phyloP scores from a whole-genome alignment of 2,113 vertebrate species.

The Bubalus kerabau region DNA sequence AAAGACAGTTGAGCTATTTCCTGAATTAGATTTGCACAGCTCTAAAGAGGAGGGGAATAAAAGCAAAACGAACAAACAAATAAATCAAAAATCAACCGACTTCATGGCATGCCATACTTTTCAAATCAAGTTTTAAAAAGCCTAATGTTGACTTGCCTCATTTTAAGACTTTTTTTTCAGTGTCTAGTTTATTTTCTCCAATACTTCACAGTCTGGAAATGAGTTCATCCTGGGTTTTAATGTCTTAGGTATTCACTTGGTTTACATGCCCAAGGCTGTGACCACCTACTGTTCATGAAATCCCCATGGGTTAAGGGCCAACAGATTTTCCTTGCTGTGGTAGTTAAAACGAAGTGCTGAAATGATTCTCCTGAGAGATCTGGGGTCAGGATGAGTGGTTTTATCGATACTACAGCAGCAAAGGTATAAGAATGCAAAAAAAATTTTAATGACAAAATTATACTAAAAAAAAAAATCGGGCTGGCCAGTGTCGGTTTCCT shows the following conservation, averaged over 20 bases:
- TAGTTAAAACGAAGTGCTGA: background rate
- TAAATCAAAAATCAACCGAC: background rate
- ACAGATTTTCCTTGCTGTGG: background rate
- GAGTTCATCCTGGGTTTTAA: background rate
- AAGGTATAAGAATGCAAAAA: background rate
- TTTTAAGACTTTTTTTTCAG: background rate
- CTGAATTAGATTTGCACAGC: constrained; percentile 58
- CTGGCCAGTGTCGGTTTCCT: background rate
- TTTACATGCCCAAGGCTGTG: background rate
- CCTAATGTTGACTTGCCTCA: background rate
- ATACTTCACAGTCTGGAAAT: background rate
- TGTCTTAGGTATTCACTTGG: background rate
- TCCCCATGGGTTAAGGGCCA: background rate
- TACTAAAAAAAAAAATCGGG: background rate
- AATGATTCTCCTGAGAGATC: background rate
- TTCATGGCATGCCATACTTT: background rate
- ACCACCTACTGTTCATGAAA: background rate
- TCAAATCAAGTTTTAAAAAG: background rate
- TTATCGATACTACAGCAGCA: background rate
- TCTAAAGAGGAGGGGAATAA: background rate
- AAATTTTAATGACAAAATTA: background rate
- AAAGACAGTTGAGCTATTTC: constrained; percentile 61
- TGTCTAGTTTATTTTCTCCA: background rate
- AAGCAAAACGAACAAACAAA: background rate
- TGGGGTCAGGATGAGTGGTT: background rate